Base-by-base conservation (phyloP, 2,797 vertebrate species). In the Sus cebifrons region DNA sequence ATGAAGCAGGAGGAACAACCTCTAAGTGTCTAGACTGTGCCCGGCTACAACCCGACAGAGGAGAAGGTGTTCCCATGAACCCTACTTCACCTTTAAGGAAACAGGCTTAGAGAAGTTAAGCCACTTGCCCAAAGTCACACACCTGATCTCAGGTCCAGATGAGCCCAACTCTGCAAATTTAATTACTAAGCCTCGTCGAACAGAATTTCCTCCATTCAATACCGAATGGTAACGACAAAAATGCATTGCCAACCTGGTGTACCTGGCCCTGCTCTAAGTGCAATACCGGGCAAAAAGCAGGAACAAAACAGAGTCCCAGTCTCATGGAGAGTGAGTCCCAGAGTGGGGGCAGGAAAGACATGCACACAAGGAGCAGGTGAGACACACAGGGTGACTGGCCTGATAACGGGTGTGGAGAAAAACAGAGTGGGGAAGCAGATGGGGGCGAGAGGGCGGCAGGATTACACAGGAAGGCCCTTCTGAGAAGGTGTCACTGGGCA, bases 331-430 rank as follows among this genome's bases (percentile, higher is more conserved):
- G 25, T 1, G 23, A 25, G 32, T 6, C 62, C 68, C 49, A 25
- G 12, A 68, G 40, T 0, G 6, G 2, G 18, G 20, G 6, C 0
- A 23, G 16, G 23, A 29, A 40, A 56, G 49, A 49, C 27, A 10
- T 0, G 23, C 62, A 82, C 68, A 62, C 40, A 82, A 86, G 62
- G 29, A 62, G 0, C 11, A 44, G 58, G 74, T 4, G 21, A 44
- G 60, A 1, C 68, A 9, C 0, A 16, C 16, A 17, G 21, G 86
- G 1, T 11, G 74, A 44, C 18, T 1, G 0, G 14, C 6, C 73
- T 3, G 15, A 16, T 2, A 17, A 10, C 3, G 25, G 7, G 0
- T 7, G 10, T 1, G 20, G 40, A 68, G 60, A 64, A 64, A 56
- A 36, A 52, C 0, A 13, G 7, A 20, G 15, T 4, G 6, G 71